These are phyloP conservation scores for Pammene fasciana DNA, from an alignment of 2,888 invertebrate genomes.

Conservation along the genomic window DNA sequence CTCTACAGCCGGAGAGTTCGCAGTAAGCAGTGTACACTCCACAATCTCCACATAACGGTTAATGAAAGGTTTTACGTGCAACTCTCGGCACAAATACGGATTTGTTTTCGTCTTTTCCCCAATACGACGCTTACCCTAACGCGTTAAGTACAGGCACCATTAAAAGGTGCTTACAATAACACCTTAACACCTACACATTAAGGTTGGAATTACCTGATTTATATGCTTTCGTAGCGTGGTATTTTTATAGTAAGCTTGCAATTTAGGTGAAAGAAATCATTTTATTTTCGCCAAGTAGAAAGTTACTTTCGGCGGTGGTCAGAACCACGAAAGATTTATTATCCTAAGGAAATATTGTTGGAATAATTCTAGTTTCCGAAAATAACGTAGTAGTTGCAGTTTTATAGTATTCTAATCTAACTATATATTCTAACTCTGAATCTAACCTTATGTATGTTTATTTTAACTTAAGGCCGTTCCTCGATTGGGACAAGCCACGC, in stretches of 20 bases:
- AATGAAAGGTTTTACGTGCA: conserved; percentile 46
- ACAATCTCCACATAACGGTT: conserved; percentile 41
- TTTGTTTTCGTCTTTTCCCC: conserved; percentile 48
- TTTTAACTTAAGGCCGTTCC: too few species aligned
- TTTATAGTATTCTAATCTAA: too few species aligned
- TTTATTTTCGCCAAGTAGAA: conserved; percentile 21
- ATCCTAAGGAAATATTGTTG: not conserved
- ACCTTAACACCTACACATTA: not conserved
- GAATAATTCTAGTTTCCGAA: too few species aligned
- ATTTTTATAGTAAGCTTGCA: conserved; percentile 1
- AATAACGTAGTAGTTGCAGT: too few species aligned
- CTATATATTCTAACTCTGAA: too few species aligned
- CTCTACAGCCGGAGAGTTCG: too few species aligned
- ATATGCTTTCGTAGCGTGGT: not conserved
- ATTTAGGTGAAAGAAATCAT: conserved; percentile 30
- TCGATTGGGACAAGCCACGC: too few species aligned
- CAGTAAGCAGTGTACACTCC: conserved; percentile 44
- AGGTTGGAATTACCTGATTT: not conserved
- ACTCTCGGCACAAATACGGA: conserved; percentile 51
- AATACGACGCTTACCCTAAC: conserved; percentile 15
- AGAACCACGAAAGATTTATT: conserved; percentile 14
- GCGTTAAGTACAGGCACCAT: conserved; percentile 32
- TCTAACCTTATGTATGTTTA: too few species aligned
- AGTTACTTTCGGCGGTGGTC: conserved; percentile 16
- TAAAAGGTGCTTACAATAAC: not conserved